phyloP scores from a whole-genome alignment of 1,140 invertebrate species.

The Drosophila fuyamai region DNA sequence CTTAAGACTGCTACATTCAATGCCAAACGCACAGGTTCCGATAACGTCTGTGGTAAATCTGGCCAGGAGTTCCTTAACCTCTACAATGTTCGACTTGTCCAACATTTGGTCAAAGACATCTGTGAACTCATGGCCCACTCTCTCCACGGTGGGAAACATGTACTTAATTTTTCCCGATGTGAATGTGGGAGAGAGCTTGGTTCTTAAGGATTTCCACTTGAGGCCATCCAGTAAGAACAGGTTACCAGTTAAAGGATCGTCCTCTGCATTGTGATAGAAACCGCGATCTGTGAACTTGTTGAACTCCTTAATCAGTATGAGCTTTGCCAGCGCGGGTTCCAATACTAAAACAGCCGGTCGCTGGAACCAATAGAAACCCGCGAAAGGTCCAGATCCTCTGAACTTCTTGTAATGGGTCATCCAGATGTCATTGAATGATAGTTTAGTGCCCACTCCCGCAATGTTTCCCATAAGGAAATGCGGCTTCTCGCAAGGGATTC shows the following conservation, averaged over 20 bases:
- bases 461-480: slow-evolving; percentile 76
- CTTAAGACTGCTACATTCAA: slow-evolving; percentile 86
- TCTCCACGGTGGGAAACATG: slow-evolving; percentile 85
- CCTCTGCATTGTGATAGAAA: slow-evolving; percentile 84
- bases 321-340: slow-evolving; percentile 87
- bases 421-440: slow-evolving; percentile 51
- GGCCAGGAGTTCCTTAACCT: slow-evolving; percentile 74
- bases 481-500: slow-evolving; percentile 84
- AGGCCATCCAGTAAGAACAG: slow-evolving; percentile 85
- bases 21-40: slow-evolving; percentile 88
- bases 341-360: slow-evolving; percentile 85
- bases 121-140: slow-evolving; percentile 73
- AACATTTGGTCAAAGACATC: slow-evolving; percentile 52
- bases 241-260: slow-evolving; percentile 85
- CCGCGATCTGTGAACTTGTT: slow-evolving; percentile 86
- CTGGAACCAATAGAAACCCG: slow-evolving; percentile 83
- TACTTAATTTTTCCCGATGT: slow-evolving; percentile 87
- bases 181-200: slow-evolving; percentile 86
- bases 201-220: slow-evolving; percentile 86
- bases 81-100: slow-evolving; percentile 35
- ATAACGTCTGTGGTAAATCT: slow-evolving; percentile 85
- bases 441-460: slow-evolving; percentile 33
- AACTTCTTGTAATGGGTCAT: slow-evolving; percentile 75
- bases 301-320: slow-evolving; percentile 87
- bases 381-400: slow-evolving; percentile 68